Evolutionary conservation across 1,140 invertebrate genomes (phyloP).

Genomic region (Eulimnadia texana): DNA sequence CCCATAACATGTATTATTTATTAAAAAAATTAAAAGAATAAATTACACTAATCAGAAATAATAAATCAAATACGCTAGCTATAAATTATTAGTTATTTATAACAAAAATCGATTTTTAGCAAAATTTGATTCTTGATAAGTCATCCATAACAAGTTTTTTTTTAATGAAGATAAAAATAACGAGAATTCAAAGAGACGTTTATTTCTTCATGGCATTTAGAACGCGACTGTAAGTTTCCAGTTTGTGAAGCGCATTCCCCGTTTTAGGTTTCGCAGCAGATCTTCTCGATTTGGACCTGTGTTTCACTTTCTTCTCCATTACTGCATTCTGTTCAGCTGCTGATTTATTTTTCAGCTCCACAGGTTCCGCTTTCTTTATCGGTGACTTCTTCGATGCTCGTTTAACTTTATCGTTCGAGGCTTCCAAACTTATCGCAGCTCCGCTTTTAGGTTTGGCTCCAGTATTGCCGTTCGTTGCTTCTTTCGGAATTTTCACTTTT

Average conservation of each 20-base stretch:
- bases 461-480: neutral
- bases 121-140: too few species aligned
- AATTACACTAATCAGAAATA: too few species aligned
- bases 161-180: too few species aligned
- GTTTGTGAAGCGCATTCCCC: neutral
- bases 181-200: too few species aligned
- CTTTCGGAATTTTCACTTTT: neutral
- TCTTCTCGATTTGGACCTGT: neutral
- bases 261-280: neutral
- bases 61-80: too few species aligned
- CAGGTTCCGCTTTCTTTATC: neutral
- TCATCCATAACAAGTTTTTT: too few species aligned
- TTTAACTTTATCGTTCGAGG: neutral
- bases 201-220: constrained; percentile 8
- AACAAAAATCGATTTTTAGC: too few species aligned
- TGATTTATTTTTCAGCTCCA: neutral
- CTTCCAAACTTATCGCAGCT: neutral
- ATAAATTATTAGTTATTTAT: too few species aligned
- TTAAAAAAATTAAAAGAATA: too few species aligned
- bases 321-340: neutral
- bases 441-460: neutral
- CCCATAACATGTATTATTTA: too few species aligned
- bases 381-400: neutral
- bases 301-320: neutral
- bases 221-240: constrained; percentile 2